Base-by-base conservation (phyloP, 2,797 vertebrate genomes). In the Orestias chungarensis region DNA sequence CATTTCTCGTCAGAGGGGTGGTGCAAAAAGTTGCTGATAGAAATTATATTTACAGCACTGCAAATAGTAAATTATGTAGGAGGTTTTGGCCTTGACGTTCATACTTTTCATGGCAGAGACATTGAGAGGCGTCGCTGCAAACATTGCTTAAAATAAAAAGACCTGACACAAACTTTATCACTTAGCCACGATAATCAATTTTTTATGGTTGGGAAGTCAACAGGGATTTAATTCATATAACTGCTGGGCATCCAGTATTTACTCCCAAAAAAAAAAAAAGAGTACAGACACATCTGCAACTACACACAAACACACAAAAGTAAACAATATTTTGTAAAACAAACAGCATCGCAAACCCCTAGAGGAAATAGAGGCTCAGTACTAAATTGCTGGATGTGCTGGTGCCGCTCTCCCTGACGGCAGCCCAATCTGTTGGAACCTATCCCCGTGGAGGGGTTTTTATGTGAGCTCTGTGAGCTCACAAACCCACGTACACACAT, bases 251-350 rank as follows among this genome's bases (percentile, higher is more conserved):
- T 70, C 71, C 79, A 66, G 72, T 85, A 88, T 62, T 89, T 80
- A 73, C 79, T 68, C 55, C 79, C 68, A 52, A 1, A 49, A 0
- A 49, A 18, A 0, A 47, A 50, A 52, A 52, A 69, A 73, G 79
- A 87, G 57, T 83, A 87, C 66, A 75, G 80, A 82, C 74, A 87
- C 75, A 80, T 74, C 84, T 74, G 33, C 31, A 43, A 44, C 46
- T 75, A 82, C 82, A 74, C 64, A 65, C 81, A 75, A 75, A 73
- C 40, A 70, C 46, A 57, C 64, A 64, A 85, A 89, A 90, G 83
- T 89, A 93, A 92, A 93, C 90, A 92, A 86, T 83, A 85, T 89
- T 86, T 87, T 82, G 61, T 78, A 89, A 93, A 93, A 93, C 88
- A 92, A 94, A 93, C 87, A 88, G 72, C 76, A 71, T 73, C 46